Base-by-base conservation (phyloP, 2,797 vertebrate genomes). In the Ambastaia sidthimunki region DNA sequence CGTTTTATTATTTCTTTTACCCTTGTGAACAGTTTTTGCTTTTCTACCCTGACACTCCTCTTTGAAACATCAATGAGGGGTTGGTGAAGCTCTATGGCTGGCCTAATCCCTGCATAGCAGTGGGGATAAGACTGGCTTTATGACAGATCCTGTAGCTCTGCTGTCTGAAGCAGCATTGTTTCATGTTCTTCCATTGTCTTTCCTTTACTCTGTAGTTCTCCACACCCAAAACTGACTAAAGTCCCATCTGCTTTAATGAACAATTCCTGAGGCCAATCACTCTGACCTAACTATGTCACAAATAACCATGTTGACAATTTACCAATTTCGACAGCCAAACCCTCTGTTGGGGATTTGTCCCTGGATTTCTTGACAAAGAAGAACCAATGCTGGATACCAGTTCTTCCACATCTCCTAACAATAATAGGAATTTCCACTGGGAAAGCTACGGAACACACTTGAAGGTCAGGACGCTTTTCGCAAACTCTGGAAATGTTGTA, bases 71-170 rank as follows among this genome's bases (percentile, higher is more conserved):
- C 70, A 68, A 73, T 47, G 68, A 83, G 87, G 85, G 83, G 77
- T 90, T 86, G 87, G 84, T 66, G 23, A 66, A 41, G 84, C 71
- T 86, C 68, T 74, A 84, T 88, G 85, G 82, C 78, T 82, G 41
- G 75, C 81, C 82, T 86, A 90, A 91, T 91, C 88, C 90, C 86
- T 81, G 74, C 34, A 15, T 75, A 83, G 81, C 85, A 87, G 88
- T 87, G 80, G 81, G 76, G 80, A 82, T 87, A 74, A 80, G 85
- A 84, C 81, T 90, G 87, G 89, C 82, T 88, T 83, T 54, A 71
- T 80, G 84, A 89, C 86, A 88, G 75, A 88, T 83, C 54, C 23
- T 11, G 4, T 70, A 31, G 62, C 23, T 82, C 54, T 71, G 59
- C 34, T 25, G 50, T 59, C 68, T 73, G 9, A 18, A 16, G 19